Conservation (phyloP, 2,113 vertebrate genomes). For the Actinemys pallida region DNA sequence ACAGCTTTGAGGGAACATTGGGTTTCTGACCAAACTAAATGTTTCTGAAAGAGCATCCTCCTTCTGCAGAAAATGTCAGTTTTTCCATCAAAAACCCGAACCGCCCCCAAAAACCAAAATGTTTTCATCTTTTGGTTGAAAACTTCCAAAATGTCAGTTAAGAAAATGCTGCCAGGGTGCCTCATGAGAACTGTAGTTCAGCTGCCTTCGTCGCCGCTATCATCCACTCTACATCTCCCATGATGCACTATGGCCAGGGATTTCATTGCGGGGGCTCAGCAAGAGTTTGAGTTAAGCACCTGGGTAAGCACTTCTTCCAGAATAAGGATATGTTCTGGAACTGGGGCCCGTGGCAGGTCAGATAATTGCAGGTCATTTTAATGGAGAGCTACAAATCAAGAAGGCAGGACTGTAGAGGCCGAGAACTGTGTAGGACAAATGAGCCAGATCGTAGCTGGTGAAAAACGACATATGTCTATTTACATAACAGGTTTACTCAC, state of each 20-base stretch:
- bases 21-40: background rate
- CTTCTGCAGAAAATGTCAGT: background rate
- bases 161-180: background rate
- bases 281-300: background rate
- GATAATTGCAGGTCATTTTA: background rate
- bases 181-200: background rate
- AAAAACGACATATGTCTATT: rapidly evolving
- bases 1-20: background rate
- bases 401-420: background rate
- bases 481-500: background rate
- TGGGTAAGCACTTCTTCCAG: background rate
- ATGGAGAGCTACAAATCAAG: background rate
- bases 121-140: background rate
- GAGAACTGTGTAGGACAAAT: background rate
- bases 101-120: background rate
- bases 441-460: background rate
- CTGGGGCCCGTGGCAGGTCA: background rate
- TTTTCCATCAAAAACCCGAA: background rate
- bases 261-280: background rate
- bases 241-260: background rate
- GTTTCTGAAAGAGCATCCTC: background rate
- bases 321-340: background rate
- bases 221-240: background rate
- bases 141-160: background rate
- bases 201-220: background rate